Evolutionary conservation across 2,113 vertebrate species (phyloP).

Genomic region (Phasianus colchicus): DNA sequence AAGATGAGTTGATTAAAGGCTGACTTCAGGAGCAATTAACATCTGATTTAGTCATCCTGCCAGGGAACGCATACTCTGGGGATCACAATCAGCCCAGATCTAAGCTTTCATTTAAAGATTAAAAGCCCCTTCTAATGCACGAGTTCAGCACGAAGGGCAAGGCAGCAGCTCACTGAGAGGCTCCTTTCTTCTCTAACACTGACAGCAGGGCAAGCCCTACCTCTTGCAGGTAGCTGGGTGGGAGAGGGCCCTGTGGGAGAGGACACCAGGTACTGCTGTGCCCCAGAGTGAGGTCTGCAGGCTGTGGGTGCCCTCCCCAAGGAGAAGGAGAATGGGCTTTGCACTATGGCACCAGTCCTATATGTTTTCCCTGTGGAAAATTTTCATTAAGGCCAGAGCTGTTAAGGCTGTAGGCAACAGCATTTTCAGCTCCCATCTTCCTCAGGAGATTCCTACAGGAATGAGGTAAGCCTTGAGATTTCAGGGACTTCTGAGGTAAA

Average conservation of each 20-base stretch:
- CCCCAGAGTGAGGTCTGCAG: neutral
- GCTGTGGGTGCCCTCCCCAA: neutral
- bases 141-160: neutral
- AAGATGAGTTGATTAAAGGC: conserved; percentile 44
- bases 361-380: neutral
- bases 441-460: neutral
- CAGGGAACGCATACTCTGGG: conserved; percentile 27
- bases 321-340: neutral
- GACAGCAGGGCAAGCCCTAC: neutral
- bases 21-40: conserved; percentile 64
- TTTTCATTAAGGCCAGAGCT: neutral
- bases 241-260: neutral
- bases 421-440: neutral
- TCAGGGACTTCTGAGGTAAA: neutral
- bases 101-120: conserved; percentile 40
- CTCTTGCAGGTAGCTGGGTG: accelerated
- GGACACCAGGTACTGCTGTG: neutral
- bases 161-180: accelerated
- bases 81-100: conserved; percentile 9
- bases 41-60: conserved; percentile 53
- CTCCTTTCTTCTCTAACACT: neutral
- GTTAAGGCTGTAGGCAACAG: neutral
- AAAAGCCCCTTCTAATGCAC: neutral
- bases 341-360: neutral
- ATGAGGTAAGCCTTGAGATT: neutral